phyloP scores from a whole-genome alignment of 2,888 invertebrate species.

The Harpalus rubripes region DNA sequence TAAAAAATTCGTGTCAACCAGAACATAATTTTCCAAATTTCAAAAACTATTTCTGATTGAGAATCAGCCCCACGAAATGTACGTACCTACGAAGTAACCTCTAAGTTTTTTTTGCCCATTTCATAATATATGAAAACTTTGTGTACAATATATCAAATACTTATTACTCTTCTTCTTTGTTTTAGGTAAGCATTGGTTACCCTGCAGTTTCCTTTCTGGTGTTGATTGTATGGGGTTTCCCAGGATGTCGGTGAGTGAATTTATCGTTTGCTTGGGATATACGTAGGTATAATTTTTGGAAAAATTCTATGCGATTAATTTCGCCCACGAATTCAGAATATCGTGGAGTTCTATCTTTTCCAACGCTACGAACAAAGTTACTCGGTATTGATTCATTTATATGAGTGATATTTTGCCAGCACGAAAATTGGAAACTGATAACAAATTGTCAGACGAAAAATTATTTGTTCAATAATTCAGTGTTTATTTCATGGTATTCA shows the following conservation, averaged over 20 bases:
- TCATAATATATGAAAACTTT: no score
- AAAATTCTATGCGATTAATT: slow-evolving; percentile 35
- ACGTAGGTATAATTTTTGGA: not conserved
- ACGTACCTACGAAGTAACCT: no score
- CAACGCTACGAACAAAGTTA: not conserved
- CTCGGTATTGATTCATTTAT: not conserved
- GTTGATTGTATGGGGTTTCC: slow-evolving; percentile 12
- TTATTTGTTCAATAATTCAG: not conserved
- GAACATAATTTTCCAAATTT: no score
- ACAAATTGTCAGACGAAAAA: no score
- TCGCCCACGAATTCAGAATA: slow-evolving; percentile 20
- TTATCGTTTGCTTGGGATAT: no score
- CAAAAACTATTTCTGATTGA: no score
- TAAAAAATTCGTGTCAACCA: no score
- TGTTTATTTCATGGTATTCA: not conserved
- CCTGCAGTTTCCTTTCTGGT: not conserved
- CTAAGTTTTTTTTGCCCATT: no score
- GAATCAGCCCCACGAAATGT: no score
- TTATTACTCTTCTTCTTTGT: not conserved
- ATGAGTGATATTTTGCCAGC: not conserved
- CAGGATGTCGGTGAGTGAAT: slow-evolving; percentile 20
- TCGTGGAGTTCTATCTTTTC: not conserved
- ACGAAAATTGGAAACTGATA: not conserved
- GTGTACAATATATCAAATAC: no score
- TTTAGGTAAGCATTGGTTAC: slow-evolving; percentile 2